A percentile compares a stretch with the other conserved stretches of the same genome.
These are phyloP conservation scores for Benthosema pterotum DNA, from an alignment of 2,797 vertebrate species.

Conservation along the genomic window DNA sequence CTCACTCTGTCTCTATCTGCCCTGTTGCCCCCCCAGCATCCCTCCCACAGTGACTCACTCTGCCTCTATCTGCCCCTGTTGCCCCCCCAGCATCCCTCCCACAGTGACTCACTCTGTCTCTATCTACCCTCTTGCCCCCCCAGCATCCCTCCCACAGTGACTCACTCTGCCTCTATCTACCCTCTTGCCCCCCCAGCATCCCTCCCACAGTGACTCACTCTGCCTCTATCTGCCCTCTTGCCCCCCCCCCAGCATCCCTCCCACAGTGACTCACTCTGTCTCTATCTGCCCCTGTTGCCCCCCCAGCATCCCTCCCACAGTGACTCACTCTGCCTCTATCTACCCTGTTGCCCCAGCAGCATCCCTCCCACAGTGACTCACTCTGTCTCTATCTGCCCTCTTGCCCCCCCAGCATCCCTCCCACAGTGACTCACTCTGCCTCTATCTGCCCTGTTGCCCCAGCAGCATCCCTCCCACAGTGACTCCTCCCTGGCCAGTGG, in stretches of 20 bases:
- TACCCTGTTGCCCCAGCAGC: constrained; percentile 37
- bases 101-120: constrained; percentile 89
- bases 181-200: constrained; percentile 55
- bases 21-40: constrained; percentile 55
- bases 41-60: constrained; percentile 85
- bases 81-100: constrained; percentile 70
- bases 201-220: constrained; percentile 85
- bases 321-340: too few species aligned
- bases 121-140: constrained; percentile 4
- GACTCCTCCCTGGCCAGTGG: constrained; percentile 87
- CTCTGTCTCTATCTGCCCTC: too few species aligned
- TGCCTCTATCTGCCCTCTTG: too few species aligned
- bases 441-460: constrained; percentile 12
- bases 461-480: constrained; percentile 80
- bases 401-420: constrained; percentile 68
- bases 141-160: constrained; percentile 83
- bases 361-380: constrained; percentile 85
- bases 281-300: constrained; percentile 12
- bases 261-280: constrained; percentile 87
- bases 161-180: too few species aligned
- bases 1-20: too few species aligned
- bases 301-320: constrained; percentile 81
- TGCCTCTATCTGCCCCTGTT: too few species aligned
- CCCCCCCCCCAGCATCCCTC: constrained; percentile 72
- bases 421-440: constrained; percentile 87